Evolutionary conservation across 2,888 invertebrate genomes (phyloP), one percentile per base, ranked within the genome.

Genomic region (Patella pellucida): DNA sequence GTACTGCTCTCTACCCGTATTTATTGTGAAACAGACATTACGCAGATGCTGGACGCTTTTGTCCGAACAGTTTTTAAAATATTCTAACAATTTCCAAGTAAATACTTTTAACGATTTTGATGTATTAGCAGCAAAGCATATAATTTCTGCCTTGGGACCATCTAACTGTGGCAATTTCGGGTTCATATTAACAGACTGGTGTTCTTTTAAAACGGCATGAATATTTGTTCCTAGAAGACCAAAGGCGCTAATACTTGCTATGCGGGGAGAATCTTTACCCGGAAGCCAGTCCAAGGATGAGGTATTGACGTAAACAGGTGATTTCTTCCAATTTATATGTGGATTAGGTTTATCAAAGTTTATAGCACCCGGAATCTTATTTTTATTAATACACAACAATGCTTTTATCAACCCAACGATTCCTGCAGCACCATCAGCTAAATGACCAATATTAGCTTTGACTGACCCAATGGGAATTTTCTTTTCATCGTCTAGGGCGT

Each of bases 391-490:
- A 23, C 62, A 62, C 23, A 62, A 62, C 23, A 62, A 62, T 15
- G 62, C 19, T 62, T 62, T 62, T 19, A 62, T 62, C 23, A 62
- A 19, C 19, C 62, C 62, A 11, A 62, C 62, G 23, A 62, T 14
- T 15, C 62, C 62, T 12, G 62, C 62, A 62, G 62, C 62, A 23
- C 62, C 62, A 62, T 62, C 62, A 62, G 62, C 62, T 23, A 62
- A 23, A 23, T 62, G 62, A 23, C 62, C 62, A 62, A 62, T 62
- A 62, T 62, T 62, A 12, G 62, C 62, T 62, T 62, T 62, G 14
- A 62, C 62, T 62, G 62, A 62, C 23, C 62, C 62, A 14, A 62
- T 62, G 11, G 62, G 62, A 62, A 62, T 62, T 62, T 62, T 62
- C 19, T 14, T 19, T 23, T 62, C 62, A 23, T 11, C 62, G 19